Conservation (phyloP, 2,113 vertebrate genomes). For the Mesembrinibis cayennensis region DNA sequence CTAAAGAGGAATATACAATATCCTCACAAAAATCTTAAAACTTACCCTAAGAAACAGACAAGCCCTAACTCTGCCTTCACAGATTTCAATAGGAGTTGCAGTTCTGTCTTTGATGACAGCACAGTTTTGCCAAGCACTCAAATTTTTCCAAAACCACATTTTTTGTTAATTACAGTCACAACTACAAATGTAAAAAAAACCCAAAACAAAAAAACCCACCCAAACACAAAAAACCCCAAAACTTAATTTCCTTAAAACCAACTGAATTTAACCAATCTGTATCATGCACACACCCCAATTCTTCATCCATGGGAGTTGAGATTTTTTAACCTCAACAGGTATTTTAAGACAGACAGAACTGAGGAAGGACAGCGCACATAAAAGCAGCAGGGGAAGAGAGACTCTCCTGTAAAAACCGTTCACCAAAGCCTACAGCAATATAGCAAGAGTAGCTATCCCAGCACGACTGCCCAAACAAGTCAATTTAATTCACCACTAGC, state of each 20-base stretch:
- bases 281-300: background rate
- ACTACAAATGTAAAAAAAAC: background rate
- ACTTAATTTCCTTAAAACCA: background rate
- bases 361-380: fast-evolving
- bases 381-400: background rate
- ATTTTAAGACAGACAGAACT: background rate
- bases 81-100: background rate
- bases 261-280: background rate
- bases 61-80: background rate
- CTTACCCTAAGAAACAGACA: background rate
- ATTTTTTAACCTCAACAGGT: background rate
- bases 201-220: background rate
- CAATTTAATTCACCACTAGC: background rate
- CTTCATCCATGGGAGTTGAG: background rate
- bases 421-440: background rate
- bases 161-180: background rate
- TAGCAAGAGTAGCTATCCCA: background rate
- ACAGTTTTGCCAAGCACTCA: background rate
- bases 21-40: background rate
- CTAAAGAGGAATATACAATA: background rate
- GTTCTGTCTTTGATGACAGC: background rate
- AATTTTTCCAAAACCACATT: background rate
- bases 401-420: fast-evolving
- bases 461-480: background rate
- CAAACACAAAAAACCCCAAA: fast-evolving